Percentiles rank a stretch among this genome's conserved stretches.
phyloP scores from a whole-genome alignment of 2,888 invertebrate species.

The Dolichopus griseipennis region DNA sequence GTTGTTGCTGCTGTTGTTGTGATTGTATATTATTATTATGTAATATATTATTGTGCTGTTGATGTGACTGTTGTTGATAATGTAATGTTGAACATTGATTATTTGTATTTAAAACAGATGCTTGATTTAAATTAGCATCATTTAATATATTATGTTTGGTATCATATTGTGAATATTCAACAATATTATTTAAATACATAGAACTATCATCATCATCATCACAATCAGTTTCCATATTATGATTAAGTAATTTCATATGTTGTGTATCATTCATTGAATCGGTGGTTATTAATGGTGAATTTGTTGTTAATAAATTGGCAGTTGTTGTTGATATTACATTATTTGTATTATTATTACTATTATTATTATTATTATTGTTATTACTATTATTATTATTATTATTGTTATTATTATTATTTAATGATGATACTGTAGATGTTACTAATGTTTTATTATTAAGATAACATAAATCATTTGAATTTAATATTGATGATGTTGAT shows the following conservation, averaged over 20 bases:
- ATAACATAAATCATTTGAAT: conserved; percentile 7
- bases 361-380: conserved; percentile 20
- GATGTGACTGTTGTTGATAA: conserved; percentile 18
- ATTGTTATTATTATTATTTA: conserved; percentile 25
- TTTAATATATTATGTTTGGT: conserved; percentile 36
- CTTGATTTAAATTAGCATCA: conserved; percentile 39
- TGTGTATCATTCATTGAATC: neutral
- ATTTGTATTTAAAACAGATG: conserved; percentile 27
- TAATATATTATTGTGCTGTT: conserved; percentile 21
- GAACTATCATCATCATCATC: neutral
- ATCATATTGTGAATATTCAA: conserved; percentile 18
- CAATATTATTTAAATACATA: neutral
- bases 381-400: conserved; percentile 23
- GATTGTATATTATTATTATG: conserved; percentile 24
- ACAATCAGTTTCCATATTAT: neutral
- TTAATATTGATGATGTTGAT: conserved; percentile 11
- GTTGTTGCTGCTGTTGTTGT: conserved; percentile 7
- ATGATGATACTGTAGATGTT: conserved; percentile 28
- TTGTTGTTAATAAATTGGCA: neutral
- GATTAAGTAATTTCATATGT: neutral
- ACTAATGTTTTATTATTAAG: conserved; percentile 21
- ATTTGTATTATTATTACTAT: conserved; percentile 9
- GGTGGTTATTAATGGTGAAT: neutral
- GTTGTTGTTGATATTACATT: neutral
- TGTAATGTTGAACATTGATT: conserved; percentile 18